Percentiles rank a stretch among this genome's conserved stretches.
Conservation (phyloP, 2,888 invertebrate species). For the Eurytoma californica region DNA sequence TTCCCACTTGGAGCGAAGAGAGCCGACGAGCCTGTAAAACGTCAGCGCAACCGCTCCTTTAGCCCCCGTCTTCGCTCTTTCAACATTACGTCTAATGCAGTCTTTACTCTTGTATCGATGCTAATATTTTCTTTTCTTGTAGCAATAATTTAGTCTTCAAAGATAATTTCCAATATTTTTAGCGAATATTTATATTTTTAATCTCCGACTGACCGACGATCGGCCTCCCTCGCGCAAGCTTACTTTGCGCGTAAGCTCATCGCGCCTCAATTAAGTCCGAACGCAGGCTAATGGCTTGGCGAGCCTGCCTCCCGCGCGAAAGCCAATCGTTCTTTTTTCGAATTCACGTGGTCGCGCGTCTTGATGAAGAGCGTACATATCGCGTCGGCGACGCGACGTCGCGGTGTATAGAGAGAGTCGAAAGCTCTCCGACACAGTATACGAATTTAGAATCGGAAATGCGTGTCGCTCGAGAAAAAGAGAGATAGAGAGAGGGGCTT, state of each 20-base stretch:
- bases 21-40: constrained; percentile 84
- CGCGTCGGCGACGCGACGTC: background rate
- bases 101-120: too few relatives aligned
- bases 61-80: too few relatives aligned
- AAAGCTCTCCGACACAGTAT: constrained; percentile 58
- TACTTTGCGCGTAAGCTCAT: background rate
- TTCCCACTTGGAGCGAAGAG: constrained; percentile 84
- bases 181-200: too few relatives aligned
- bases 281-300: background rate
- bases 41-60: background rate
- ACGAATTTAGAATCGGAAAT: constrained; percentile 73
- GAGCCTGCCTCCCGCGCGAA: background rate
- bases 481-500: constrained; percentile 61
- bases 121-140: background rate
- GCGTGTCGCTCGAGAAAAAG: constrained; percentile 66
- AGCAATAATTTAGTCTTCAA: constrained; percentile 1
- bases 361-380: background rate
- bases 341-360: constrained; percentile 23
- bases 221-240: too few relatives aligned
- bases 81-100: too few relatives aligned
- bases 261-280: constrained; percentile 8
- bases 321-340: constrained; percentile 3
- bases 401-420: constrained; percentile 46
- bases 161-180: background rate
- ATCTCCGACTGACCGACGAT: too few relatives aligned